These are phyloP conservation scores for Drosophila jambulina DNA, from an alignment of 1,140 invertebrate genomes.

Conservation along the genomic window DNA sequence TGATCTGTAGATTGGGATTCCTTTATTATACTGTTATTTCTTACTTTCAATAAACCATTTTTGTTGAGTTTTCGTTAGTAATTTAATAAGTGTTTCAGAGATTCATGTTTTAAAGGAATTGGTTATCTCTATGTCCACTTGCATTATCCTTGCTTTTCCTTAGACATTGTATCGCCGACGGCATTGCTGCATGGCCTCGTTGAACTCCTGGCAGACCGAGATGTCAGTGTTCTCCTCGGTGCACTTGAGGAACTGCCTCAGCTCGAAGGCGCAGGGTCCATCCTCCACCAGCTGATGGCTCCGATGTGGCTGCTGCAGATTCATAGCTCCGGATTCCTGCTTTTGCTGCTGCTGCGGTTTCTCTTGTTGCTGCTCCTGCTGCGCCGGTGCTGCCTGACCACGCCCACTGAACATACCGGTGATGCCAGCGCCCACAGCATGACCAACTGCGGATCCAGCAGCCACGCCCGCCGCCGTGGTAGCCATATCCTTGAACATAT, in stretches of 20 bases:
- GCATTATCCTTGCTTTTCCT: neutral
- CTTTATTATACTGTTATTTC: neutral
- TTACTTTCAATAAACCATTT: neutral
- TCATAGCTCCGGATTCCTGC: slow-evolving; percentile 54
- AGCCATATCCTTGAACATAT: slow-evolving; percentile 89
- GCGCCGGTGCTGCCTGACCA: slow-evolving; percentile 71
- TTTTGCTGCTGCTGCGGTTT: slow-evolving; percentile 21
- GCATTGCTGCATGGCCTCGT: slow-evolving; percentile 95
- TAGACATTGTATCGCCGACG: slow-evolving; percentile 85
- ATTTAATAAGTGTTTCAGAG: neutral
- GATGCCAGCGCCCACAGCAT: slow-evolving; percentile 92
- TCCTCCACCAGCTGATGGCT: slow-evolving; percentile 85
- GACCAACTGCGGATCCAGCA: slow-evolving; percentile 88
- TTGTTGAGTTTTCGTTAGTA: neutral
- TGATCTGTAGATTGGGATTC: neutral
- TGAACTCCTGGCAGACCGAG: slow-evolving; percentile 94
- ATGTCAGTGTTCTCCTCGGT: slow-evolving; percentile 93
- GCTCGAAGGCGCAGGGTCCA: slow-evolving; percentile 93
- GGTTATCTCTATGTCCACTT: neutral
- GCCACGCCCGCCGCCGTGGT: slow-evolving; percentile 95
- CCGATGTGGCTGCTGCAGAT: slow-evolving; percentile 70
- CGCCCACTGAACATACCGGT: slow-evolving; percentile 93
- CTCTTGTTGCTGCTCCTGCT: slow-evolving; percentile 55
- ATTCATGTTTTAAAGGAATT: neutral
- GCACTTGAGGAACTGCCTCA: slow-evolving; percentile 94